phyloP scores from a whole-genome alignment of 2,888 invertebrate species.

The Emmelina monodactyla region DNA sequence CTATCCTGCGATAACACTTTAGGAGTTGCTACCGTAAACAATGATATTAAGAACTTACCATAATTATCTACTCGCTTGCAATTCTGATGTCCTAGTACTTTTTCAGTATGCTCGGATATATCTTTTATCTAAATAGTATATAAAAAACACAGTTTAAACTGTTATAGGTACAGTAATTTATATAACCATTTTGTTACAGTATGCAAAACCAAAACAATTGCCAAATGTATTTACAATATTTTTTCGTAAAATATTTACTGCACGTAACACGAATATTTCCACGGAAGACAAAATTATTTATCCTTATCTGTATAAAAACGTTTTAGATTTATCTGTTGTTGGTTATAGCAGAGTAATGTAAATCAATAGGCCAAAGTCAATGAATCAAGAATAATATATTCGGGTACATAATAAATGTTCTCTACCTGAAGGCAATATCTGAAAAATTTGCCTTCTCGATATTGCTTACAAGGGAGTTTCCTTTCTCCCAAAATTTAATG shows the following conservation, averaged over 20 bases:
- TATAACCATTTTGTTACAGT: too few species aligned
- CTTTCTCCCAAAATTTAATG: slow-evolving; percentile 67
- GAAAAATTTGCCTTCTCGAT: slow-evolving; percentile 67
- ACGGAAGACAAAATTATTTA: too few species aligned
- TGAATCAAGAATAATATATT: slow-evolving; percentile 68
- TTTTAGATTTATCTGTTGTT: background rate
- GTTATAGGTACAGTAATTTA: too few species aligned
- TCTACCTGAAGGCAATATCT: slow-evolving; percentile 68
- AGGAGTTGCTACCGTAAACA: slow-evolving; percentile 40
- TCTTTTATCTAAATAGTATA: background rate
- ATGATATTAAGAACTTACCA: slow-evolving; percentile 27
- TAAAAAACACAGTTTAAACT: too few species aligned
- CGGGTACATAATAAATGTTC: slow-evolving; percentile 68
- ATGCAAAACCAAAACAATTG: too few species aligned
- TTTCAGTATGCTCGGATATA: too few species aligned
- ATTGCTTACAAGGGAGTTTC: slow-evolving; percentile 67
- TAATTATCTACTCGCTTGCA: slow-evolving; percentile 1
- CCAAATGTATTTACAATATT: too few species aligned
- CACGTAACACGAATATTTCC: too few species aligned
- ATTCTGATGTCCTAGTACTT: background rate
- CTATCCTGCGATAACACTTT: slow-evolving; percentile 46
- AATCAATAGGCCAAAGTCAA: slow-evolving; percentile 67
- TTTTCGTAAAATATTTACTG: too few species aligned
- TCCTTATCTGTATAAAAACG: too few species aligned
- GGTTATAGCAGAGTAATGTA: slow-evolving; percentile 43